Base-by-base conservation (phyloP, 2,797 vertebrate genomes). In the Emys orbicularis region DNA sequence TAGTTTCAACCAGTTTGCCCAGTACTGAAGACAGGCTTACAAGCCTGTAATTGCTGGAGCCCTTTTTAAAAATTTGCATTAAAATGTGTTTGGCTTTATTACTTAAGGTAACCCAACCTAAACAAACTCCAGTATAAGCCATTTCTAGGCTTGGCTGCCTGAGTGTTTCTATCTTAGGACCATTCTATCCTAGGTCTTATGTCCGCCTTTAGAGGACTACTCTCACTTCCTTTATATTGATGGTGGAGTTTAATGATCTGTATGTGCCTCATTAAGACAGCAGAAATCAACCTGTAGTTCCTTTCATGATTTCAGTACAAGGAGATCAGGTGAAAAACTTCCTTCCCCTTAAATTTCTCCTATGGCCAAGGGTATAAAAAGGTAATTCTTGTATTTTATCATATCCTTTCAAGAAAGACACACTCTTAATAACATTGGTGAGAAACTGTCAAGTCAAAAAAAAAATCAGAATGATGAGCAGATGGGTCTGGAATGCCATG, bases 401-500 rank as follows among this genome's bases (percentile, higher is more conserved):
- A 34, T 37, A 81, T 57, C 84, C 47, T 92, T 95, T 37, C 44
- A 95, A n/a, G 65, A 96, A 7, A 57, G 2, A 8, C 84, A 93
- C 72, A 12, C 53, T 87, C 77, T 92, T 91, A 87, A 59, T 2
- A 90, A 93, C 88, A 93, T 86, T 97, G 84, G 10, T 53, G 93
- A 87, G 79, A 81, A 97, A 95, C 3, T 25, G 95, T 90, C 0
- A 0, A 88, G 34, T 7, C 21, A 86, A 79, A 84, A 95, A 23
- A 31, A 81, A 90, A 8, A 53, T 76, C 47, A 89, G 95, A 61
- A 68, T 57, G 65, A 95, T 92, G 95, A 98, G n/a, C 95, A 95
- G 76, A 95, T 83, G 88, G 57, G 84, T 2, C 6, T 89, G 21
- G 27, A 87, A 74, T 94, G 56, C n/a, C 59, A 96, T 83, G 34